A percentile compares a stretch with the other conserved stretches of the same genome.
Conservation (phyloP, 2,113 vertebrate species). For the Sphyrna mokarran region DNA sequence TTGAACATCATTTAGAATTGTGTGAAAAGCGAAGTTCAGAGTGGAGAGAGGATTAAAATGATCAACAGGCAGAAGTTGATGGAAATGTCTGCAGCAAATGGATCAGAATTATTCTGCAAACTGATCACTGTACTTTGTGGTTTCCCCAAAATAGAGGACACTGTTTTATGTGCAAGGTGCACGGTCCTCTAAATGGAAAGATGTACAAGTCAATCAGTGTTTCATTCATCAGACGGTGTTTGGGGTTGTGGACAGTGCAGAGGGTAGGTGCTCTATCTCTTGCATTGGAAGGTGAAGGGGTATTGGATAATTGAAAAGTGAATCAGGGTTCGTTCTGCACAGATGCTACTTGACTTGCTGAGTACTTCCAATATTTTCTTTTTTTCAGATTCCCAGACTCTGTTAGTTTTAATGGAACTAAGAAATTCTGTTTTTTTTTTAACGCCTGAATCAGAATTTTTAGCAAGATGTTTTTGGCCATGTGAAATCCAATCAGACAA, state of each 20-base stretch:
- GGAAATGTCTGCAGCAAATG: neutral
- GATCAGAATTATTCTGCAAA: neutral
- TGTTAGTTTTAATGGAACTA: neutral
- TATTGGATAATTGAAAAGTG: neutral
- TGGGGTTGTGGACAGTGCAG: neutral
- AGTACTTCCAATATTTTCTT: neutral
- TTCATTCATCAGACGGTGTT: neutral
- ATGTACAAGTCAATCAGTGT: neutral
- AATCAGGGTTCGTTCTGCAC: neutral
- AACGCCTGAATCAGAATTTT: neutral
- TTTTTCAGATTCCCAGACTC: neutral
- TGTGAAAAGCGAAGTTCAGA: neutral
- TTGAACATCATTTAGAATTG: neutral
- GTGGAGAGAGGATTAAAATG: neutral
- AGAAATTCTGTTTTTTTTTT: neutral
- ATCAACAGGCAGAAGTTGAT: neutral
- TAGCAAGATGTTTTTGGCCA: neutral
- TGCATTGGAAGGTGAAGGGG: neutral
- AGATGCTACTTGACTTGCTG: neutral
- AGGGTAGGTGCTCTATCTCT: neutral
- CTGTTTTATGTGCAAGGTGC: neutral
- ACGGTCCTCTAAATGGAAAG: neutral
- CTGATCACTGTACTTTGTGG: neutral
- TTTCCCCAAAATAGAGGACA: neutral
- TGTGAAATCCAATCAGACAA: neutral